These are phyloP conservation scores for Anthonomus grandis DNA, from an alignment of 1,140 invertebrate genomes.

Conservation along the genomic window DNA sequence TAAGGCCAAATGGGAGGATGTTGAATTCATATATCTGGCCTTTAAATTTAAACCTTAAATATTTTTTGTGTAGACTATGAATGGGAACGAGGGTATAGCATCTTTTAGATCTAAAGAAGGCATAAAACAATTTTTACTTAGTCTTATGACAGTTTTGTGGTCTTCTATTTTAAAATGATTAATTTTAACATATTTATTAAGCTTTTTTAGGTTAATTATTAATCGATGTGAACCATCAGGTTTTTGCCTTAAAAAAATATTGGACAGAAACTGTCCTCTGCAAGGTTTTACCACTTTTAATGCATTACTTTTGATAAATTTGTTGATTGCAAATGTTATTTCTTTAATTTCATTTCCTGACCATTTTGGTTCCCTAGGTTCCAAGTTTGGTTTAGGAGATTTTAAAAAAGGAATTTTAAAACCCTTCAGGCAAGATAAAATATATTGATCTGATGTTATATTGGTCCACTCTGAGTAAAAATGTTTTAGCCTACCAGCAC, in stretches of 20 bases:
- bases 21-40: constrained; percentile 27
- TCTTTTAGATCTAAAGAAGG: constrained; percentile 32
- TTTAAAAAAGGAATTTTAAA: no score
- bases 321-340: no score
- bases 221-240: constrained; percentile 32
- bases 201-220: constrained; percentile 40
- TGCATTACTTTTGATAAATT: no score
- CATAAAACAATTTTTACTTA: constrained; percentile 31
- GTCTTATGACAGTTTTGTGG: constrained; percentile 26
- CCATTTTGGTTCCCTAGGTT: no score
- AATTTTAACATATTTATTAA: constrained; percentile 35
- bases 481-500: no score
- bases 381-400: no score
- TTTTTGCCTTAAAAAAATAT: constrained; percentile 35
- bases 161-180: constrained; percentile 44
- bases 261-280: no score
- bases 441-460: no score
- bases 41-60: constrained; percentile 37
- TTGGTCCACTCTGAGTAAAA: no score
- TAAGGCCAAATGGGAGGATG: constrained; percentile 31
- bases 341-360: no score
- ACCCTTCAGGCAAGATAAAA: no score
- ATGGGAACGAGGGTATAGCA: constrained; percentile 28
- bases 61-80: constrained; percentile 30
- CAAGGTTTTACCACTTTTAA: no score